Evolutionary conservation across 2,888 invertebrate genomes (phyloP).

Genomic region (Arge pagana): DNA sequence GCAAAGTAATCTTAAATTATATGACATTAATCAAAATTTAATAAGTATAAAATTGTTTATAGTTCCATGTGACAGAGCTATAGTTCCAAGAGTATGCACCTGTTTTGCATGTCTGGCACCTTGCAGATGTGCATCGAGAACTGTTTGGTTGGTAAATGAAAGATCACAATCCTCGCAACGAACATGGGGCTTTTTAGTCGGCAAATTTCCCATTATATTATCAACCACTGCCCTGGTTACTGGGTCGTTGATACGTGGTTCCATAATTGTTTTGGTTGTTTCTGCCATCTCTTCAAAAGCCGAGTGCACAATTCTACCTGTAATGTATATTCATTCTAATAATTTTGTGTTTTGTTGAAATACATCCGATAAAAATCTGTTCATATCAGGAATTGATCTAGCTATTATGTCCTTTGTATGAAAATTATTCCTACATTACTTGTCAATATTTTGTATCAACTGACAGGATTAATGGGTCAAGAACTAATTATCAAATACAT

Average conservation of each 20-base stretch:
- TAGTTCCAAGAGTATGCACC: constrained; percentile 34
- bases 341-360: no score
- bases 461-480: no score
- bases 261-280: constrained; percentile 37
- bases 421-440: no score
- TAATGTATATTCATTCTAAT: no score
- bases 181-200: constrained; percentile 56
- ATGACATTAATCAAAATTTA: background rate
- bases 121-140: constrained; percentile 59
- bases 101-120: constrained; percentile 55
- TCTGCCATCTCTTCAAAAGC: constrained; percentile 38
- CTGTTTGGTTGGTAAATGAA: constrained; percentile 58
- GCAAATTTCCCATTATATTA: constrained; percentile 59
- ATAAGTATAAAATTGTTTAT: no score
- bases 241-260: constrained; percentile 50
- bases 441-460: no score
- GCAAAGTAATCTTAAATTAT: background rate
- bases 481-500: no score
- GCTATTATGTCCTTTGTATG: no score
- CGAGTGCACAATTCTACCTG: no score
- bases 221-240: constrained; percentile 60
- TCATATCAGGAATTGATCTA: no score
- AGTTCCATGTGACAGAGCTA: no score
- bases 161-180: constrained; percentile 59
- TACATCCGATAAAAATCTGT: no score